Evolutionary conservation across 1,140 invertebrate genomes (phyloP).

Genomic region (Marisa cornuarietis): DNA sequence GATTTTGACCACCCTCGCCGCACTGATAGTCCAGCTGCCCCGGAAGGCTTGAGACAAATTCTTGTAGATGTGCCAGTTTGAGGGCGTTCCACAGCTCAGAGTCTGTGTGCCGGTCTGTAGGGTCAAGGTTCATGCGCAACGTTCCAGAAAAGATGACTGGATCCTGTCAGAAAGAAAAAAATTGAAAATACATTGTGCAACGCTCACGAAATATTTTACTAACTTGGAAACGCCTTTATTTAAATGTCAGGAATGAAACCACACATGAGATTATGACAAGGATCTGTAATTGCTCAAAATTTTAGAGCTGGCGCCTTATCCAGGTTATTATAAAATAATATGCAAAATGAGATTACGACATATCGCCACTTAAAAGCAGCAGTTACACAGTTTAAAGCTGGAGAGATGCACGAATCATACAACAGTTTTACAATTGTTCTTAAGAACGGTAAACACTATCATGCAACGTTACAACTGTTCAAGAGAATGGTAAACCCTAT

Average conservation of each 20-base stretch:
- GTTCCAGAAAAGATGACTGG: conserved; percentile 87
- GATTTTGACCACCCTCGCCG: conserved; percentile 65
- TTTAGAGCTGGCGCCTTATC: not conserved
- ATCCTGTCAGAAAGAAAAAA: conserved; percentile 54
- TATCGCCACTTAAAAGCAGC: no score
- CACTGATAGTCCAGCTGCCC: conserved; percentile 59
- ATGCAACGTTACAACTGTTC: no score
- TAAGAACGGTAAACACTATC: no score
- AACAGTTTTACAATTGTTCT: no score
- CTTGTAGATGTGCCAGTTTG: conserved; percentile 73
- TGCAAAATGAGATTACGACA: no score
- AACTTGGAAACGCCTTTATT: no score
- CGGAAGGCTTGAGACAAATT: conserved; percentile 55
- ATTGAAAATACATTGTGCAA: no score
- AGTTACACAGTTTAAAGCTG: no score
- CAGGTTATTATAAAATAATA: not conserved
- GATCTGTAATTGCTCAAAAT: not conserved
- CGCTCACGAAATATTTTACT: no score
- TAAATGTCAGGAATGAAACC: not conserved
- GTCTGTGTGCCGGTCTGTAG: conserved; percentile 79
- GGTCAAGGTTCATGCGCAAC: conserved; percentile 86
- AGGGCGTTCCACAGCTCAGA: conserved; percentile 77
- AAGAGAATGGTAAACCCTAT: no score
- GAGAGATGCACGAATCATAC: no score
- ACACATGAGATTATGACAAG: not conserved